Percentiles rank a stretch among this genome's conserved stretches.
phyloP scores from a whole-genome alignment of 1,140 invertebrate genomes.

The Drosophila malerkotliana region DNA sequence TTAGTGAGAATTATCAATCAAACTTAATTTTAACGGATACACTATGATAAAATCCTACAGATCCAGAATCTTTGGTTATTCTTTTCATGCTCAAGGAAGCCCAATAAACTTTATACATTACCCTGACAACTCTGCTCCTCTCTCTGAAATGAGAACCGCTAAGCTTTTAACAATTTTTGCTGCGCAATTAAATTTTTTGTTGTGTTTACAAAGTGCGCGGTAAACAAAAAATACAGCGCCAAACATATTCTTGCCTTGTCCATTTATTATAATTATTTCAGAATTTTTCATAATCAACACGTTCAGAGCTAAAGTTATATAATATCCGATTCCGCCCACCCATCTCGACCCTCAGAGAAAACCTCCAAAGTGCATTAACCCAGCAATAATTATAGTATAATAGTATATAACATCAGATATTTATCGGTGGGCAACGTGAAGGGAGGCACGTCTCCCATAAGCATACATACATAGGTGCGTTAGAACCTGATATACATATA shows the following conservation, averaged over 20 bases:
- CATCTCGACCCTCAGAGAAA: slow-evolving; percentile 3
- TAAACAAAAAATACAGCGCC: slow-evolving; percentile 72
- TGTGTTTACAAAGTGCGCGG: slow-evolving; percentile 77
- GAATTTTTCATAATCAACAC: slow-evolving; percentile 58
- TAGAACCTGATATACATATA: slow-evolving; percentile 44
- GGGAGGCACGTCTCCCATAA: slow-evolving; percentile 6
- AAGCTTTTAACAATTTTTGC: slow-evolving; percentile 49
- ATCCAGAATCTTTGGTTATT: background rate
- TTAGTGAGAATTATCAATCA: background rate
- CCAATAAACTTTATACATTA: background rate
- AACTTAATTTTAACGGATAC: background rate
- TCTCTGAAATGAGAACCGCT: slow-evolving; percentile 4
- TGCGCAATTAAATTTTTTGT: slow-evolving; percentile 78
- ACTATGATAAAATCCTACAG: background rate
- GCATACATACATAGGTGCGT: slow-evolving; percentile 22
- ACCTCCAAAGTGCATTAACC: slow-evolving; percentile 38
- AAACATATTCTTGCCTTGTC: slow-evolving; percentile 62
- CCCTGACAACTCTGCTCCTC: slow-evolving; percentile 6
- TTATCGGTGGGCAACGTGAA: slow-evolving; percentile 22
- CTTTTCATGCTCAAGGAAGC: background rate
- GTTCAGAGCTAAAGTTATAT: slow-evolving; percentile 39
- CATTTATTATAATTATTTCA: slow-evolving; percentile 65
- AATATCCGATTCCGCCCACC: slow-evolving; percentile 17
- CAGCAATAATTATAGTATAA: slow-evolving; percentile 8
- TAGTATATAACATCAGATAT: background rate